Conservation (phyloP, 1,140 invertebrate species). For the Limonius californicus region DNA sequence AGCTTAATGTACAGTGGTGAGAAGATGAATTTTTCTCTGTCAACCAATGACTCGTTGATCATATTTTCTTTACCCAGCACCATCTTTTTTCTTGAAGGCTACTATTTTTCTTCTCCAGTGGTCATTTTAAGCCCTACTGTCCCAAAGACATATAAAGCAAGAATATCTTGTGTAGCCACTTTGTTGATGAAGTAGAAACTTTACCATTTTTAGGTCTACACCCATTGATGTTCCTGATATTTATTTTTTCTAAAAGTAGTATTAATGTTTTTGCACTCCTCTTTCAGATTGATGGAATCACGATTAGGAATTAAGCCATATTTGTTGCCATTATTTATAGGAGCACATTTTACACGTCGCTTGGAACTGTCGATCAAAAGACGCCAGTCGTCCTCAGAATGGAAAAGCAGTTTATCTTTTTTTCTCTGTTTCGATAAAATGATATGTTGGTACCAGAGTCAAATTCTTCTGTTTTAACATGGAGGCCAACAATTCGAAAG, state of each 20-base stretch:
- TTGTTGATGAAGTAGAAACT: constrained; percentile 20
- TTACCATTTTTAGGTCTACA: constrained; percentile 25
- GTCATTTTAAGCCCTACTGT: constrained; percentile 24
- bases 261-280: constrained; percentile 32
- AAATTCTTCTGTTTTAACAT: not conserved
- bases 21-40: too few relatives aligned
- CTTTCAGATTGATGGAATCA: constrained; percentile 31
- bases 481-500: not conserved
- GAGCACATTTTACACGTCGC: constrained; percentile 36
- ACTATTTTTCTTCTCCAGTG: constrained; percentile 22
- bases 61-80: constrained; percentile 3
- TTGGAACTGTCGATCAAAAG: constrained; percentile 38
- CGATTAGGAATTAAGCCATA: constrained; percentile 31
- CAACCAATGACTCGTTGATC: too few relatives aligned
- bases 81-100: constrained; percentile 13
- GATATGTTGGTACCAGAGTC: not conserved
- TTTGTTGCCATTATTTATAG: constrained; percentile 32
- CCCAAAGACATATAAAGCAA: constrained; percentile 27
- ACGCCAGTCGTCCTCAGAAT: constrained; percentile 23
- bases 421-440: too few relatives aligned
- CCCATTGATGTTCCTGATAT: constrained; percentile 17
- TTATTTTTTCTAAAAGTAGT: constrained; percentile 19
- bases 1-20: too few relatives aligned
- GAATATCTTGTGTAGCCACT: constrained; percentile 21
- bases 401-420: not conserved